These are phyloP conservation scores for Channa striata DNA, from an alignment of 2,797 vertebrate genomes.

Conservation along the genomic window DNA sequence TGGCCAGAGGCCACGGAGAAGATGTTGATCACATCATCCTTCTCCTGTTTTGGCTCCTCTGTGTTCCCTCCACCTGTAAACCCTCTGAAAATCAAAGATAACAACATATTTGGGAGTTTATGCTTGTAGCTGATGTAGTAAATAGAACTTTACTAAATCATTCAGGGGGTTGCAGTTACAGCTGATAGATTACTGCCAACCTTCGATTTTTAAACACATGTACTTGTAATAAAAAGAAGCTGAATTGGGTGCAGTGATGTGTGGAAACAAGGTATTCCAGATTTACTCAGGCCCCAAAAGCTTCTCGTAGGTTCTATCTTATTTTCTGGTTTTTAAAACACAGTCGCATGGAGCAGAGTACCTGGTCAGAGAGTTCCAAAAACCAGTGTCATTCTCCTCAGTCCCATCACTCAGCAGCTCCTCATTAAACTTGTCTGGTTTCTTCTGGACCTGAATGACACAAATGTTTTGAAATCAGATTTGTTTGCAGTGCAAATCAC, in stretches of 20 bases:
- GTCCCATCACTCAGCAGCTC: slow-evolving; percentile 94
- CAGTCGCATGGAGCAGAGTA: slow-evolving; percentile 53
- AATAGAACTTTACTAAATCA: not conserved
- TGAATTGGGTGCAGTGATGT: not conserved
- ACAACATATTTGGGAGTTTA: not conserved
- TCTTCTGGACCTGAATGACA: slow-evolving; percentile 94
- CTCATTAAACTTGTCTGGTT: slow-evolving; percentile 94
- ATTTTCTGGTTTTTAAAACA: no score
- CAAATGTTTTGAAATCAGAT: not conserved
- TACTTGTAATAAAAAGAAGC: not conserved
- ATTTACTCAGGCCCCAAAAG: not conserved
- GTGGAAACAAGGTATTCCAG: no score
- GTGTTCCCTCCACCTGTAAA: slow-evolving; percentile 91
- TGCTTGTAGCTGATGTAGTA: not conserved
- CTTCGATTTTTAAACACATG: not conserved
- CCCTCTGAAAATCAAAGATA: slow-evolving; percentile 82
- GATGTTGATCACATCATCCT: slow-evolving; percentile 96
- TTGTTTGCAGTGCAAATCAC: not conserved
- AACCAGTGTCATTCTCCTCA: slow-evolving; percentile 91
- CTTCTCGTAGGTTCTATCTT: no score
- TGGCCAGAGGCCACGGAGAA: slow-evolving; percentile 98
- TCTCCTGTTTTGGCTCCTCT: slow-evolving; percentile 92
- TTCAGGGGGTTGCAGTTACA: no score
- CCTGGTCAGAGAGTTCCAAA: slow-evolving; percentile 97
- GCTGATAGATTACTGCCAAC: not conserved